A percentile compares a stretch with the other conserved stretches of the same genome.
Conservation (phyloP, 2,797 vertebrate species). For the Channallabes apus region DNA sequence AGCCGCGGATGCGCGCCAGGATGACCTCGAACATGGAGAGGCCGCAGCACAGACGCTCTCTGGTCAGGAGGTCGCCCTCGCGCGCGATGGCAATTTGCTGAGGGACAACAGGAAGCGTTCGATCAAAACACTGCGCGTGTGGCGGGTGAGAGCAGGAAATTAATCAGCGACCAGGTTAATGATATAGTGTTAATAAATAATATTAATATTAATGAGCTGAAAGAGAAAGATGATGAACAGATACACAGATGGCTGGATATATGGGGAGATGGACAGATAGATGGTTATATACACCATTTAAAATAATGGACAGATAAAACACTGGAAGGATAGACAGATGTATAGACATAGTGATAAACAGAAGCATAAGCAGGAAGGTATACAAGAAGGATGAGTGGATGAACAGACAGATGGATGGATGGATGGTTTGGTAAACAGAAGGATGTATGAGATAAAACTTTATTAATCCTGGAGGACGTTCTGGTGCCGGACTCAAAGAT, state of each 20-base stretch:
- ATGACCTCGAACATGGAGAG: slow-evolving; percentile 99
- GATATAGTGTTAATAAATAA: no score
- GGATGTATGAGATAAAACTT: background rate
- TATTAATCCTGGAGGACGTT: no score
- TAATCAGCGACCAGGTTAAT: background rate
- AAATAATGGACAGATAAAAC: no score
- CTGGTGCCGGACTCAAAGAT: no score
- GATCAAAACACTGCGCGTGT: background rate
- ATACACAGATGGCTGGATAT: no score
- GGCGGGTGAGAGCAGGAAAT: background rate
- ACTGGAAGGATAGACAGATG: no score
- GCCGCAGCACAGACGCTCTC: slow-evolving; percentile 96
- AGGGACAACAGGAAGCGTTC: background rate
- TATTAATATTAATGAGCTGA: no score
- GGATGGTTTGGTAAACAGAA: background rate
- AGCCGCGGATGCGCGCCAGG: slow-evolving; percentile 87
- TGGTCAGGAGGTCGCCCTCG: slow-evolving; percentile 95
- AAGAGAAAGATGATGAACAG: no score
- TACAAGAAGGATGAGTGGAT: rapidly evolving
- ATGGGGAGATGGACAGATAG: no score
- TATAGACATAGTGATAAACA: no score
- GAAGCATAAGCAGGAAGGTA: background rate
- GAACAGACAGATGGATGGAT: background rate
- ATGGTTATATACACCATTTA: no score
- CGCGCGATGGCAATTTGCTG: slow-evolving; percentile 98